These are phyloP conservation scores for Drosophila nigromelanica DNA, from an alignment of 1,140 invertebrate species.

Conservation along the genomic window DNA sequence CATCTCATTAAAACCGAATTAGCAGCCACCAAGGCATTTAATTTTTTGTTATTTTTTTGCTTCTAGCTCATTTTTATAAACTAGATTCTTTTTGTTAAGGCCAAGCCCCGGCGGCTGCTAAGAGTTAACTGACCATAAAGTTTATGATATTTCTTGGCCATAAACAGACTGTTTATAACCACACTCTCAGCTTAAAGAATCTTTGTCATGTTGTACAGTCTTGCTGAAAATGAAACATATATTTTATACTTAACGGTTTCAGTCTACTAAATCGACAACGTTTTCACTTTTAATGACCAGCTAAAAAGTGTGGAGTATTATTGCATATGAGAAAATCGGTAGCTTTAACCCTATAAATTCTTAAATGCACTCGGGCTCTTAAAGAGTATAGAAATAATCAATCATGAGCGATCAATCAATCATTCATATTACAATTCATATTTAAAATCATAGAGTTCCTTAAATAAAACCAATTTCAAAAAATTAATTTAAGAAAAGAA, in stretches of 20 bases:
- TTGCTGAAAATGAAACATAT: too few relatives aligned
- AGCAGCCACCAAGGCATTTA: conserved; percentile 16
- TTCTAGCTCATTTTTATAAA: too few relatives aligned
- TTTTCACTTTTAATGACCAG: too few relatives aligned
- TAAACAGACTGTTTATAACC: conserved; percentile 24
- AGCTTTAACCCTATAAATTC: too few relatives aligned
- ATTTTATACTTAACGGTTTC: too few relatives aligned
- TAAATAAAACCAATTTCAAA: neutral
- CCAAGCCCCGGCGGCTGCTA: conserved; percentile 14
- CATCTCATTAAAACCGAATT: conserved; percentile 75
- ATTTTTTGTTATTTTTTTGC: neutral
- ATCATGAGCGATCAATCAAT: neutral
- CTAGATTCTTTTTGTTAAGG: neutral
- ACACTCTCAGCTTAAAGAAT: conserved; percentile 5
- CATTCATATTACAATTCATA: neutral
- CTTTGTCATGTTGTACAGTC: neutral
- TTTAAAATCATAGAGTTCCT: neutral
- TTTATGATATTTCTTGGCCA: conserved; percentile 28
- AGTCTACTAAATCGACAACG: too few relatives aligned
- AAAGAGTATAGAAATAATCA: neutral
- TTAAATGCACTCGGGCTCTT: too few relatives aligned
- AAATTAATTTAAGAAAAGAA: neutral
- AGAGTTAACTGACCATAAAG: conserved; percentile 46
- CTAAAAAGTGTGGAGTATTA: too few relatives aligned
- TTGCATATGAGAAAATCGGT: too few relatives aligned